phyloP scores from a whole-genome alignment of 2,888 invertebrate genomes.

The Hofmannophila pseudospretella region DNA sequence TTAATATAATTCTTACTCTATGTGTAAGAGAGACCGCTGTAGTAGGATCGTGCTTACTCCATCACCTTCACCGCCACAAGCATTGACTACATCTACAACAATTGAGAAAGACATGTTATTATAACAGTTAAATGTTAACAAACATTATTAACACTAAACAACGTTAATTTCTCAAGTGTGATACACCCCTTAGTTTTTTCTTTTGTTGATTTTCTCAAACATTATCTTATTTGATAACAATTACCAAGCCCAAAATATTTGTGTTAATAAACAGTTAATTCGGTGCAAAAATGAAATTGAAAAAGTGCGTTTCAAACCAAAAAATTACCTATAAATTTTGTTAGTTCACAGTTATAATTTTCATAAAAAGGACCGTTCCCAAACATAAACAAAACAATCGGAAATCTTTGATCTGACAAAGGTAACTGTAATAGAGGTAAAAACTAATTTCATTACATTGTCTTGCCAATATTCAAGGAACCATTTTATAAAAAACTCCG shows the following conservation, averaged over 20 bases:
- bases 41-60: slow-evolving; percentile 76
- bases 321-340: slow-evolving; percentile 2
- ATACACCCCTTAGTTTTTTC: slow-evolving; percentile 1
- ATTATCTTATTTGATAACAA: slow-evolving; percentile 11
- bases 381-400: slow-evolving; percentile 10
- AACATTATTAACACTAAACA: slow-evolving; percentile 5
- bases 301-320: slow-evolving; percentile 15
- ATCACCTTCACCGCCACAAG: slow-evolving; percentile 91
- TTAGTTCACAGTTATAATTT: slow-evolving; percentile 16
- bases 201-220: slow-evolving; percentile 3
- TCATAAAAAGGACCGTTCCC: slow-evolving; percentile 20
- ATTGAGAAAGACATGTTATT: slow-evolving; percentile 68
- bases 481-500: slow-evolving; percentile 21
- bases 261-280: slow-evolving; percentile 15
- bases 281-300: slow-evolving; percentile 14
- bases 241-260: slow-evolving; percentile 11
- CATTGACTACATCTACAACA: slow-evolving; percentile 92
- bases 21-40: slow-evolving; percentile 77
- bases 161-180: slow-evolving; percentile 4
- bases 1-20: slow-evolving; percentile 61
- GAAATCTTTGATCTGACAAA: too few species aligned
- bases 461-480: slow-evolving; percentile 12
- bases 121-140: slow-evolving; percentile 18
- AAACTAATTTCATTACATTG: slow-evolving; percentile 6
- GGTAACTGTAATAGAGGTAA: too few species aligned